A percentile compares a stretch with the other conserved stretches of the same genome.
phyloP scores from a whole-genome alignment of 2,888 invertebrate species.

The Diarsia mendica region DNA sequence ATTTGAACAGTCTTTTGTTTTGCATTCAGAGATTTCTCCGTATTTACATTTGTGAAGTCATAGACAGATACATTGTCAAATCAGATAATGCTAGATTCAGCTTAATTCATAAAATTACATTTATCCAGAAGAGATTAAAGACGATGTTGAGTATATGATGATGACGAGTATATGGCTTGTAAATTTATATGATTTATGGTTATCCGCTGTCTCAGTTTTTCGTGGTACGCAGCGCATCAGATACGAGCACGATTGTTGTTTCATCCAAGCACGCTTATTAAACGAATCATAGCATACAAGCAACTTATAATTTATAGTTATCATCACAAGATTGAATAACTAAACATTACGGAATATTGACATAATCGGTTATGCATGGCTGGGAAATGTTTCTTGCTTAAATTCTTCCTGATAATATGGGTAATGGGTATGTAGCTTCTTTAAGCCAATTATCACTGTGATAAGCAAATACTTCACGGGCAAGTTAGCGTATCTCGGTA shows the following conservation, averaged over 20 bases:
- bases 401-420: constrained; percentile 45
- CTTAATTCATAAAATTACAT: not conserved
- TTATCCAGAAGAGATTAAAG: not conserved
- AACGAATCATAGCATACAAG: constrained; percentile 36
- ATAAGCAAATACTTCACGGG: not conserved
- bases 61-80: not conserved
- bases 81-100: not conserved
- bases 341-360: constrained; percentile 56
- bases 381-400: constrained; percentile 49
- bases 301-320: constrained; percentile 45
- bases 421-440: constrained; percentile 8
- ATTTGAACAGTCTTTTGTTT: constrained; percentile 12
- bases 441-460: not conserved
- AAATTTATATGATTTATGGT: constrained; percentile 23
- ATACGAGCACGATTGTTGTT: constrained; percentile 18
- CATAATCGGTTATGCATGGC: constrained; percentile 66
- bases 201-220: constrained; percentile 23
- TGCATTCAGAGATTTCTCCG: constrained; percentile 3
- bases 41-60: not conserved
- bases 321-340: constrained; percentile 59
- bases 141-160: not conserved
- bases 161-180: not conserved
- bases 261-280: constrained; percentile 37
- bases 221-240: constrained; percentile 40
- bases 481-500: not conserved